Percentiles rank a stretch among this genome's conserved stretches.
These are phyloP conservation scores for Lomographa bimaculata DNA, from an alignment of 2,888 invertebrate species.

Conservation along the genomic window DNA sequence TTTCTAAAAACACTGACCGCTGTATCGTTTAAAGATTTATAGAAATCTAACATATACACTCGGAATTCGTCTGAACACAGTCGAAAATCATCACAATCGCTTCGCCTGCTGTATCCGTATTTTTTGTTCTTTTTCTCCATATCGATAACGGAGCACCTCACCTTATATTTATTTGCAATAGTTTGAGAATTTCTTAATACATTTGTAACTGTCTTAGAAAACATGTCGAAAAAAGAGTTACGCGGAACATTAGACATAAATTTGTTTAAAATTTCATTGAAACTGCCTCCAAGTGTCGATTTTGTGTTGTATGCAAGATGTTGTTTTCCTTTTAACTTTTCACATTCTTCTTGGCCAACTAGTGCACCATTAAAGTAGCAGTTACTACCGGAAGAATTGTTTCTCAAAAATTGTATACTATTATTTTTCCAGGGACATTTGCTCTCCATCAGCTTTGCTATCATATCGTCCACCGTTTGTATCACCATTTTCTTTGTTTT, in stretches of 20 bases:
- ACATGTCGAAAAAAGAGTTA: background rate
- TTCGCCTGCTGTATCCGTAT: conserved; percentile 1
- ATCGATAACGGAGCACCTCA: conserved; percentile 46
- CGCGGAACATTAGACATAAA: too few relatives aligned
- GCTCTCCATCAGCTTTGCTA: conserved; percentile 46
- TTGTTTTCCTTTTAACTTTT: too few relatives aligned
- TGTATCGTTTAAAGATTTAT: conserved; percentile 52
- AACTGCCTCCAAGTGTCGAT: too few relatives aligned
- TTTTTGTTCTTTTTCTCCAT: conserved; percentile 11
- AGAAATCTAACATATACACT: conserved; percentile 48
- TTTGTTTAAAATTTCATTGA: too few relatives aligned
- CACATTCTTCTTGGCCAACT: too few relatives aligned
- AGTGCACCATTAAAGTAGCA: too few relatives aligned
- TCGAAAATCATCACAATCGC: conserved; percentile 43
- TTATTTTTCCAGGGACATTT: conserved; percentile 41
- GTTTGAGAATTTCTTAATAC: conserved; percentile 40
- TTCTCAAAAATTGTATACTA: too few relatives aligned
- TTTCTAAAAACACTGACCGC: conserved; percentile 48
- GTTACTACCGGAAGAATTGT: too few relatives aligned
- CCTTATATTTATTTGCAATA: conserved; percentile 42
- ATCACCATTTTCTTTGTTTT: conserved; percentile 49
- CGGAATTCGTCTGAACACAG: conserved; percentile 58
- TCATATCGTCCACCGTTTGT: conserved; percentile 54
- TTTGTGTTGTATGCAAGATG: too few relatives aligned
- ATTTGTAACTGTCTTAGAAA: conserved; percentile 14